Evolutionary conservation across 1,140 invertebrate genomes (phyloP), one percentile per base, ranked within the genome.

Genomic region (Fopius arisanus): DNA sequence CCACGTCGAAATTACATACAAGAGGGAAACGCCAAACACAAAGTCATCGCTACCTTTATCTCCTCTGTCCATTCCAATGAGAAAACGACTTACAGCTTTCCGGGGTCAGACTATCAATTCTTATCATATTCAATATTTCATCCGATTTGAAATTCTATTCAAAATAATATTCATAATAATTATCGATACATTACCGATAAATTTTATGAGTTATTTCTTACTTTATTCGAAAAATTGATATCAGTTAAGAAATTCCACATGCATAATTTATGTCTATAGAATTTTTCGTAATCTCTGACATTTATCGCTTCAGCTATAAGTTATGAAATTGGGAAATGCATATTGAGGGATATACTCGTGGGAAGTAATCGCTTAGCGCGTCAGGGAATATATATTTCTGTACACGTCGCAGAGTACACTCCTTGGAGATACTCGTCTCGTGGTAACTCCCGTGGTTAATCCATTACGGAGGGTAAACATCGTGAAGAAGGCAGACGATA

Each of bases 391-490:
- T 48, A 33, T 54, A 37, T 63, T 59, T 63, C 70, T 28, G 43
- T 40, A 66, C 67, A 73, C 65, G 67, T 43, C 40, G 16, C 41
- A 33, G 33, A 23, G 63, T 48, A 66, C 48, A 65, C 63, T 67
- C 71, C 71, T 66, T 33, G n/a, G 71, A 73, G 71, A 72, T 73
- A 41, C 67, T 48, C 54, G 43, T 48, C 41, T 66, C 41, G 65
- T 67, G 67, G 62, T 41, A 41, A 41, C 48, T 68, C 74, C 23
- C 70, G 63, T 37, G 74, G 74, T 75, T 75, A 75, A 75, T 75
- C 74, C 74, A 75, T 75, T 75, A 75, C 74, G 69, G 43, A 71
- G 43, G 41, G 74, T 65, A 75, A 75, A 75, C 74, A 75, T 75
- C 28, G 59, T 65, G 48, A 75, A 72, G 74, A 75, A 62, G 73